Evolutionary conservation across 37 sponge, comb jelly and placozoan genomes (phyloP).

Genomic region (Geodia barretti): DNA sequence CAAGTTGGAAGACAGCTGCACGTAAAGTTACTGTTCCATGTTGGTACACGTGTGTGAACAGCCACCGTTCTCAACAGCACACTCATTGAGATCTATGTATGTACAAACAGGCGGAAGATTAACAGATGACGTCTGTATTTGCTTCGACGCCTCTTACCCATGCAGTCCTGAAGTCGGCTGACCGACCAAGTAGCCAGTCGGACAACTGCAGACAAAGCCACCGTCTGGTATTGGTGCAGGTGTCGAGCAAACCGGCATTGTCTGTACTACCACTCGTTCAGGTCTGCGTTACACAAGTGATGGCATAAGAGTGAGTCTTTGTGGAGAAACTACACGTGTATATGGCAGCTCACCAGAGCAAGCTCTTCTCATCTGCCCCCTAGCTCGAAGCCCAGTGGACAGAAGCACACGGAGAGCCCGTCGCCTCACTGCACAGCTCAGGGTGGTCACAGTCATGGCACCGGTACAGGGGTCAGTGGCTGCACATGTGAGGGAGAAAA

Average conservation of each 20-base stretch:
- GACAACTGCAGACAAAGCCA: constrained; percentile 38
- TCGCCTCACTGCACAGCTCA: not conserved
- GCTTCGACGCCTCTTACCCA: no score
- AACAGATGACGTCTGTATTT: no score
- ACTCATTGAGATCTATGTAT: constrained; percentile 48
- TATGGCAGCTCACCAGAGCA: not conserved
- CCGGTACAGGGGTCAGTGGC: not conserved
- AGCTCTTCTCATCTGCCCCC: not conserved
- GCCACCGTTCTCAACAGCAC: constrained; percentile 38
- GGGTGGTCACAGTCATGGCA: constrained; percentile 12
- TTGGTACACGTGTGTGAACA: constrained; percentile 36
- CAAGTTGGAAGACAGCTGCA: constrained; percentile 38
- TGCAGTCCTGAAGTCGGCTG: not conserved
- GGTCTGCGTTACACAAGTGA: no score
- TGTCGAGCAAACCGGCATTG: constrained; percentile 53
- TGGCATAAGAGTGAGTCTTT: no score
- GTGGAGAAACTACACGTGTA: no score
- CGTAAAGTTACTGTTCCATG: constrained; percentile 4
- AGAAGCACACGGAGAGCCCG: not conserved
- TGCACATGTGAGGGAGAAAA: no score
- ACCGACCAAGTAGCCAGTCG: constrained; percentile 15
- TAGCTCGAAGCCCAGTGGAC: not conserved
- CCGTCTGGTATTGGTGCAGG: constrained; percentile 36
- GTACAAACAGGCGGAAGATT: no score
- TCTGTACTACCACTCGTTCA: constrained; percentile 53